Base-by-base conservation (phyloP, 1,140 invertebrate species). In the Ceratina japonica region DNA sequence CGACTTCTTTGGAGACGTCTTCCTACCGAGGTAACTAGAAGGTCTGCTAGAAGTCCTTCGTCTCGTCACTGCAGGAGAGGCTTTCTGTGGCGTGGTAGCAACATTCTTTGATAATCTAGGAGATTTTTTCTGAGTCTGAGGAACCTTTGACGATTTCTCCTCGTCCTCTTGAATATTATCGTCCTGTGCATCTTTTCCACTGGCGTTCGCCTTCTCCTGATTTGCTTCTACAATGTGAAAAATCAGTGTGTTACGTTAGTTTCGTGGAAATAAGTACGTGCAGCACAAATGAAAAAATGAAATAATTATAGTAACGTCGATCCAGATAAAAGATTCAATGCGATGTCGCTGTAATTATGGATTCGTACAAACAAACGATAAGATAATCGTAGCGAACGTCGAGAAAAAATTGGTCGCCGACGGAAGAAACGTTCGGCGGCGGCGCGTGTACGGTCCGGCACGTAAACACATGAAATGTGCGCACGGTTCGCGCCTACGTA, bases 21-120 rank as follows among this genome's bases (percentile, higher is more conserved):
- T 83, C 15, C 89, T 87, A n/a, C 82, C 78, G 44, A 82, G 85
- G 37, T 86, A 70, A 16, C 70, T 81, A n/a, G 84, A 49, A 2
- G 82, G 20, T 81, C 37, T 44, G 37, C 37, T 44, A 44, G 37
- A 44, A 44, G 37, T 44, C 5, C 37, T 44, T 44, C 80, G 77
- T 0, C 76, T 56, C 31, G 82, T 81, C 13, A 88, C 87, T 75
- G 86, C 84, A 0, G 85, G 87, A 15, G 89, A 81, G 20, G 88
- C 86, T 81, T 90, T 89, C 27, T 85, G 86, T 1, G 88, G 85
- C 8, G 89, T 83, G 7, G 87, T 77, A 0, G 88, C 79, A 0
- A 86, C 81, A 66, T 86, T 89, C 49, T 91, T 89, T 0, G 91
- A 89, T 1, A 90, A 73, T 88, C 91, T 87, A 31, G 87, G 89